Conservation (phyloP, 2,888 invertebrate species). For the Mechanitis messenoides region DNA sequence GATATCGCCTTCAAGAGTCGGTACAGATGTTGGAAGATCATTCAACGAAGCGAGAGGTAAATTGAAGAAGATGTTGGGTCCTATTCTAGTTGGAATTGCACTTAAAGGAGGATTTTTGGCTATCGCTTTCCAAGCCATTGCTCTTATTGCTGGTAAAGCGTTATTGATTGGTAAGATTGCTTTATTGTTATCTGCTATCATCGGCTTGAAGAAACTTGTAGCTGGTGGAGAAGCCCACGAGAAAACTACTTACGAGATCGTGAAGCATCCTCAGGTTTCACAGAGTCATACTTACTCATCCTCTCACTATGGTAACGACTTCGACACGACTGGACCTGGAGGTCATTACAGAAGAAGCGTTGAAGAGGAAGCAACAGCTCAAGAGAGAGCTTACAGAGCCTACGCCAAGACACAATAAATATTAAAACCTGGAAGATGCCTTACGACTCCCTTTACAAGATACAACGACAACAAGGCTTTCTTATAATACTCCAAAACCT, state of each 20-base stretch:
- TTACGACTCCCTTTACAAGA: slow-evolving; percentile 62
- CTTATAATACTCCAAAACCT: slow-evolving; percentile 15
- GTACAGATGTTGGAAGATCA: slow-evolving; percentile 65
- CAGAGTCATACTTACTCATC: slow-evolving; percentile 86
- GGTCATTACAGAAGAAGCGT: slow-evolving; percentile 78
- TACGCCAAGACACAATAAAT: slow-evolving; percentile 63
- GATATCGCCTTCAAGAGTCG: slow-evolving; percentile 63
- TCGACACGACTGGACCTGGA: slow-evolving; percentile 75
- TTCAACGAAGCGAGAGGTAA: slow-evolving; percentile 76
- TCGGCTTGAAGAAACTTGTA: slow-evolving; percentile 87
- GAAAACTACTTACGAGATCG: slow-evolving; percentile 89
- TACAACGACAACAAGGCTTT: slow-evolving; percentile 47
- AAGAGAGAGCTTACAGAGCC: slow-evolving; percentile 79
- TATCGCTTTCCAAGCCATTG: slow-evolving; percentile 85
- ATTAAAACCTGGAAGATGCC: slow-evolving; percentile 31
- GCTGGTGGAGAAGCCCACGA: slow-evolving; percentile 81
- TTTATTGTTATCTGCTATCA: slow-evolving; percentile 84
- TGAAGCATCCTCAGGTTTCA: slow-evolving; percentile 89
- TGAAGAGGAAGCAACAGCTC: slow-evolving; percentile 78
- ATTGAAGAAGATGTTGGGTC: slow-evolving; percentile 80
- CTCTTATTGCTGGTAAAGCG: slow-evolving; percentile 87
- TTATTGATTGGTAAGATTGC: slow-evolving; percentile 90
- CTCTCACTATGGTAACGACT: slow-evolving; percentile 80
- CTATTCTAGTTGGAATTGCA: slow-evolving; percentile 81
- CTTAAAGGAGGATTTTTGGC: slow-evolving; percentile 84